Conservation (phyloP, 2,113 vertebrate genomes). For the Paradoxurus hermaphroditus region DNA sequence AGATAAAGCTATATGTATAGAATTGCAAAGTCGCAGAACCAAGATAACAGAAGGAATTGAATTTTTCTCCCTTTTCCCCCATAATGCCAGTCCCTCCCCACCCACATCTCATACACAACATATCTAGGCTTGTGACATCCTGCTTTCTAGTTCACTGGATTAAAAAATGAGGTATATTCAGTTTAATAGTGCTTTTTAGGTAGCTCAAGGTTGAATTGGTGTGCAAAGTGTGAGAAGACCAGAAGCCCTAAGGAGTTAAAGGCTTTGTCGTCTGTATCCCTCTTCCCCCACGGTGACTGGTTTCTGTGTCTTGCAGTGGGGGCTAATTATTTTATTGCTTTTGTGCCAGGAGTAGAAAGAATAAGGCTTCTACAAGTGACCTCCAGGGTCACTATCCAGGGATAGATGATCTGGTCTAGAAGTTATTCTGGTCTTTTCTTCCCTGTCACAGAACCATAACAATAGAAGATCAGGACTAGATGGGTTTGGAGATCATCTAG, state of each 20-base stretch:
- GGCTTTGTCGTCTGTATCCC: not conserved
- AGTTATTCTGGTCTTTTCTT: not conserved
- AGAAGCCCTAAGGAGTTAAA: not conserved
- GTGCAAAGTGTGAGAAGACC: not conserved
- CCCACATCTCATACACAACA: not conserved
- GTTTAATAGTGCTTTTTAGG: not conserved
- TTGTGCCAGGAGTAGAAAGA: not conserved
- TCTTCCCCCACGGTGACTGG: not conserved
- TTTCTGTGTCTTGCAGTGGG: not conserved
- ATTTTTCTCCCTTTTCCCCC: not conserved
- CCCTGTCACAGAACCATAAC: not conserved
- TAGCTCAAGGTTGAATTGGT: not conserved
- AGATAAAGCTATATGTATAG: not conserved
- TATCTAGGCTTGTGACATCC: not conserved
- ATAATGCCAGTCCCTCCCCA: not conserved
- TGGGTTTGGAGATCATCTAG: not conserved
- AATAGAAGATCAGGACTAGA: not conserved
- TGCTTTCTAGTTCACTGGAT: conserved; percentile 5
- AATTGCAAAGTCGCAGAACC: not conserved
- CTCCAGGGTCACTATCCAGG: not conserved
- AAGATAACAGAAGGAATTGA: not conserved
- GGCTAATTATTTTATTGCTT: not conserved
- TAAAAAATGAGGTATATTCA: not conserved
- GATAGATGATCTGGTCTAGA: not conserved
- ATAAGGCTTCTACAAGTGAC: not conserved